These are phyloP conservation scores for Pavo muticus DNA, from an alignment of 2,113 vertebrate species.

Conservation along the genomic window DNA sequence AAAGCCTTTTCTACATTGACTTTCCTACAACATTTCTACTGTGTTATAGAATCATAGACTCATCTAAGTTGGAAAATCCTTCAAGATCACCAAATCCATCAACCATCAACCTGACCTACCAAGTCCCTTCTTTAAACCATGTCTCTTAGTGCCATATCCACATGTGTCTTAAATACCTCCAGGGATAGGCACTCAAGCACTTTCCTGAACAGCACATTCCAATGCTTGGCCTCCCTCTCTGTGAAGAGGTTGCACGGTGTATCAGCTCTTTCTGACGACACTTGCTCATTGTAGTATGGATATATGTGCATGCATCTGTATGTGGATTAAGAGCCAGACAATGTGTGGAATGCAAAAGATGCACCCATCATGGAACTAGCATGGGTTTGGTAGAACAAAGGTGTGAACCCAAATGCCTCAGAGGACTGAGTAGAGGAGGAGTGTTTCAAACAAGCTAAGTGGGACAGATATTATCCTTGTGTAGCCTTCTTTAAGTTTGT, in stretches of 20 bases:
- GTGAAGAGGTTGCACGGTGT: not conserved
- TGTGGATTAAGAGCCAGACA: not conserved
- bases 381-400: not conserved
- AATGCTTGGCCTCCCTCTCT: not conserved
- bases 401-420: not conserved
- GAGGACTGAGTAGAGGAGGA: not conserved
- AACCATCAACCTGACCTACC: not conserved
- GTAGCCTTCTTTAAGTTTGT: not conserved
- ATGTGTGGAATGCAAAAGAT: not conserved
- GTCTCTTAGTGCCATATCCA: not conserved
- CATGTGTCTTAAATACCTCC: not conserved
- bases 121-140: not conserved
- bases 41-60: not conserved
- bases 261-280: not conserved
- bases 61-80: not conserved
- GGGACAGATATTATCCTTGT: not conserved
- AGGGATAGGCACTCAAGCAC: not conserved
- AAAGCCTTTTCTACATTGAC: not conserved
- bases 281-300: not conserved
- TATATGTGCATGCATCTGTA: not conserved
- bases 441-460: not conserved
- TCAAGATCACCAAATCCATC: not conserved
- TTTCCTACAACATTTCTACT: not conserved
- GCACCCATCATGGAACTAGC: not conserved
- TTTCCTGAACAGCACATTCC: not conserved